These are phyloP conservation scores for Drosophila melanosoma DNA, from an alignment of 2,888 invertebrate species.

Conservation along the genomic window DNA sequence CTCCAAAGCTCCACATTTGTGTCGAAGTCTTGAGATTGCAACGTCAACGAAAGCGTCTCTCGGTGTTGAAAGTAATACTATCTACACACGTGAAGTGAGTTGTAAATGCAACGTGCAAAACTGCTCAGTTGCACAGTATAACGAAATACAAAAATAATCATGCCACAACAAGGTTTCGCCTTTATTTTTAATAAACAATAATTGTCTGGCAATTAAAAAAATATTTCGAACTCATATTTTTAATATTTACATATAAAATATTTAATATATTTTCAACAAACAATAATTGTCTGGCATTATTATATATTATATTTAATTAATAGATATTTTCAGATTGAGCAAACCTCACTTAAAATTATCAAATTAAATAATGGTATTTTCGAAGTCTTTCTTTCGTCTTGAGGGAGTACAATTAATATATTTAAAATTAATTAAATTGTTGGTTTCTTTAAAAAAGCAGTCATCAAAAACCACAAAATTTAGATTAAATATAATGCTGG, in stretches of 20 bases:
- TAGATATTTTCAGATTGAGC: not conserved
- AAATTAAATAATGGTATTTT: not conserved
- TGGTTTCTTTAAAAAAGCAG: not conserved
- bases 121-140: slow-evolving; percentile 48
- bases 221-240: not conserved
- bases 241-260: not conserved
- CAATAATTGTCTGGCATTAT: not conserved
- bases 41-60: slow-evolving; percentile 23
- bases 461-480: slow-evolving; percentile 1
- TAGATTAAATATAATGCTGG: slow-evolving; percentile 9
- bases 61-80: slow-evolving; percentile 64
- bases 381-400: not conserved
- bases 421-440: not conserved
- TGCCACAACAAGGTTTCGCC: not conserved
- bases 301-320: too few species aligned
- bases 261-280: not conserved
- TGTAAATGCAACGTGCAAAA: slow-evolving; percentile 63
- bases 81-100: slow-evolving; percentile 80
- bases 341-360: not conserved
- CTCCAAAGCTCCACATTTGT: not conserved
- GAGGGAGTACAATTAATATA: not conserved
- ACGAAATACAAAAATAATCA: not conserved
- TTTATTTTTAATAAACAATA: not conserved
- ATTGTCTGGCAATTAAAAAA: not conserved
- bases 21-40: not conserved